These are phyloP conservation scores for Grus americana DNA, from an alignment of 2,113 vertebrate genomes.

Conservation along the genomic window DNA sequence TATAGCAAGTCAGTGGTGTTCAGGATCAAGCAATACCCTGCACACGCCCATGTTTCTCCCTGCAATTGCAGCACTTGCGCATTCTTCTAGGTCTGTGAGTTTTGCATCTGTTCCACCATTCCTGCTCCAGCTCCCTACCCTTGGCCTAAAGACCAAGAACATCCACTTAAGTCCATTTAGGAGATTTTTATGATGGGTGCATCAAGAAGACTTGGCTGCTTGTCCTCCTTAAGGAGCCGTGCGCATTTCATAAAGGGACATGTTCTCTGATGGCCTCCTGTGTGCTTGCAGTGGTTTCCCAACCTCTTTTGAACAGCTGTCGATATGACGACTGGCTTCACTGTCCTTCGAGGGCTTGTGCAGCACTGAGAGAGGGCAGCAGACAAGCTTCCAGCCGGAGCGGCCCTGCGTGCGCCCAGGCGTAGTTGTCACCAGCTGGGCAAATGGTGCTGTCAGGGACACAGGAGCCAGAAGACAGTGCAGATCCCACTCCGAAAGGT, in stretches of 20 bases:
- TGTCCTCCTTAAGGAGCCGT: neutral
- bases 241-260: neutral
- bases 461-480: neutral
- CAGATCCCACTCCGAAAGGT: neutral
- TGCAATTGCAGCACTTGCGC: neutral
- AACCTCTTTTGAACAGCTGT: neutral
- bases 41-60: neutral
- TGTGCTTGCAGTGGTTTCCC: neutral
- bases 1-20: neutral
- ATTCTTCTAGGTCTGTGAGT: neutral
- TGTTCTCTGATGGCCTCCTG: neutral
- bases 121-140: neutral
- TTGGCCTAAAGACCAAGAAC: neutral
- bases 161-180: neutral
- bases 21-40: neutral
- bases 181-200: fast-evolving
- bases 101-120: neutral
- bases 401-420: neutral
- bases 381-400: neutral
- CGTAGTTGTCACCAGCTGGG: neutral
- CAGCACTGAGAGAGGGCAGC: neutral
- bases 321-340: fast-evolving
- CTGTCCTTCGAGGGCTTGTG: neutral
- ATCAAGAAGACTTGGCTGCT: neutral
- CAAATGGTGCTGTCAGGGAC: neutral